These are phyloP conservation scores for Nasonovia ribisnigri DNA, from an alignment of 2,888 invertebrate species.

Conservation along the genomic window DNA sequence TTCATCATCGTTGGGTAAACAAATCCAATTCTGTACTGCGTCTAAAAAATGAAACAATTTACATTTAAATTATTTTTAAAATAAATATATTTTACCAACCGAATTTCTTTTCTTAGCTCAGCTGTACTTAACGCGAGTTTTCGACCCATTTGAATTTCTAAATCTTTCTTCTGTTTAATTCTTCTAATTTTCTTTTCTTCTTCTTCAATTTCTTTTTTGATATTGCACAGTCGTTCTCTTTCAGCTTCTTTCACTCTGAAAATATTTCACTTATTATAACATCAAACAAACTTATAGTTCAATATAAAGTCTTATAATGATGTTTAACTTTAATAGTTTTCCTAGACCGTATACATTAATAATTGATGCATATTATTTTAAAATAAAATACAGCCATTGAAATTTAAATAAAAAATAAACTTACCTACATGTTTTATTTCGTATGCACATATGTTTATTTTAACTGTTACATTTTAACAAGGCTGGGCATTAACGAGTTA, in stretches of 20 bases:
- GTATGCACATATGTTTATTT: too few species aligned
- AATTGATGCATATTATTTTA: too few species aligned
- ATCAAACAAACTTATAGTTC: background rate
- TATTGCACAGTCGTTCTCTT: constrained; percentile 68
- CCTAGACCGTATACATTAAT: too few species aligned
- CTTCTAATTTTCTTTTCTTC: constrained; percentile 69
- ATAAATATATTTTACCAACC: constrained; percentile 66
- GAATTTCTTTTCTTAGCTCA: constrained; percentile 69
- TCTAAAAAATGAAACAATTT: constrained; percentile 24
- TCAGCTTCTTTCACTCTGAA: constrained; percentile 69
- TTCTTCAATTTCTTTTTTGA: constrained; percentile 68
- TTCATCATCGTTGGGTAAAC: constrained; percentile 21
- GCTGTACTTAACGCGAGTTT: constrained; percentile 69
- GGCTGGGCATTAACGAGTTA: too few species aligned
- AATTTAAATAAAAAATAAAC: too few species aligned
- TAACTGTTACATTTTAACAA: too few species aligned
- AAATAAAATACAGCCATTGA: too few species aligned
- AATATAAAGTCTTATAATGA: background rate
- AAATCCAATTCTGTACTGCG: constrained; percentile 38
- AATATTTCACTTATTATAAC: background rate
- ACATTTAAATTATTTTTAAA: background rate
- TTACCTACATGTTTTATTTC: too few species aligned
- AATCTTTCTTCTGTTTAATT: constrained; percentile 68
- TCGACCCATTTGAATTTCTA: constrained; percentile 69
- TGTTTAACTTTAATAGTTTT: too few species aligned